Evolutionary conservation across 2,888 invertebrate species (phyloP).

Genomic region (Morinoia aosen): DNA sequence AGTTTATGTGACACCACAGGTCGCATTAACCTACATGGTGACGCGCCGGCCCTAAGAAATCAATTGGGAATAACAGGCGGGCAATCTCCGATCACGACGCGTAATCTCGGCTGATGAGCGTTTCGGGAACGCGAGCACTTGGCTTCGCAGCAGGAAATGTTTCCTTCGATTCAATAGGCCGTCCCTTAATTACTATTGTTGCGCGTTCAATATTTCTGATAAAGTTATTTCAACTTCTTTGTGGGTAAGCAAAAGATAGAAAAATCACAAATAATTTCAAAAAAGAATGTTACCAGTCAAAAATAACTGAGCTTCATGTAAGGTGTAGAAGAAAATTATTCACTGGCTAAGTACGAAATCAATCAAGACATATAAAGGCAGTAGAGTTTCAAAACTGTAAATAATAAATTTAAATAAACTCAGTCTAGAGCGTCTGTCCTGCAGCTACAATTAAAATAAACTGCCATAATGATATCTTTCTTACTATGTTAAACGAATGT

Average conservation of each 20-base stretch:
- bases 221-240: not conserved
- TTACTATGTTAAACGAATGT: not conserved
- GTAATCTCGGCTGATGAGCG: not conserved
- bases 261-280: not conserved
- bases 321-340: not conserved
- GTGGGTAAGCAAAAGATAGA: not conserved
- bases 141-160: not conserved
- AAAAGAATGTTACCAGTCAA: not conserved
- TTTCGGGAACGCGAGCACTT: slow-evolving; percentile 18
- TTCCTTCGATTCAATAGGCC: not conserved
- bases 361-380: not conserved
- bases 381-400: not conserved
- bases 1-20: slow-evolving; percentile 42
- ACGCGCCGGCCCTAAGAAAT: slow-evolving; percentile 37
- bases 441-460: no score
- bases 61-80: slow-evolving; percentile 39
- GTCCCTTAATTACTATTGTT: not conserved
- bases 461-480: not conserved
- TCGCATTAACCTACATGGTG: slow-evolving; percentile 46
- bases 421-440: no score
- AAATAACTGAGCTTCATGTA: not conserved
- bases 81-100: slow-evolving; percentile 23
- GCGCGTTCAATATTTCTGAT: not conserved
- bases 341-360: not conserved
- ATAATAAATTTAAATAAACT: not conserved